These are phyloP conservation scores for Drosophila melanosoma DNA, from an alignment of 2,888 invertebrate species.

Conservation along the genomic window DNA sequence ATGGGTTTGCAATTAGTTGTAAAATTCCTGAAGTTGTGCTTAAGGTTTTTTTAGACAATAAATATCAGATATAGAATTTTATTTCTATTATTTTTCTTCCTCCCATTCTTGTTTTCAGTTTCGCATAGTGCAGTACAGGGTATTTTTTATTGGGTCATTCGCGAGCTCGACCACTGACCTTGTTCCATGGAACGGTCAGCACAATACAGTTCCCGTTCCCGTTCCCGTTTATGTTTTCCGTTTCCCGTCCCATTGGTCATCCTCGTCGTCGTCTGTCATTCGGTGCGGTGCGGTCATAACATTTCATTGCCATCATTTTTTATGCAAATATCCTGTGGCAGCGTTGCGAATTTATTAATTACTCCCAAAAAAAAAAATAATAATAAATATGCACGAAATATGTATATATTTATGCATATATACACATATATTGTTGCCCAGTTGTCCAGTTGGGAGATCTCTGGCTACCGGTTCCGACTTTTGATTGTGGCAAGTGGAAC, in stretches of 20 bases:
- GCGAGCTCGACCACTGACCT: slow-evolving; percentile 28
- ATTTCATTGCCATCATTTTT: slow-evolving; percentile 82
- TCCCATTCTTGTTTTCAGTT: not conserved
- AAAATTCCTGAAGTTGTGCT: not conserved
- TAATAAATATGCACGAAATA: not conserved
- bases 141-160: not conserved
- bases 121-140: not conserved
- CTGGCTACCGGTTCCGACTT: slow-evolving; percentile 52
- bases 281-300: slow-evolving; percentile 78
- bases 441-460: slow-evolving; percentile 16
- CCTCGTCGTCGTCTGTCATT: slow-evolving; percentile 66
- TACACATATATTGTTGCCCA: slow-evolving; percentile 4
- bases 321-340: slow-evolving; percentile 83
- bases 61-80: not conserved
- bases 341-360: slow-evolving; percentile 81
- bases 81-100: not conserved
- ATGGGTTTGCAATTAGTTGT: not conserved
- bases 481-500: slow-evolving; percentile 28
- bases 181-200: slow-evolving; percentile 32
- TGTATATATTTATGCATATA: slow-evolving; percentile 4
- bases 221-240: slow-evolving; percentile 7
- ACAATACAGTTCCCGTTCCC: slow-evolving; percentile 4
- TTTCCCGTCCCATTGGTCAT: slow-evolving; percentile 25
- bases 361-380: slow-evolving; percentile 39
- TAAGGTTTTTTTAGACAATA: not conserved